Evolutionary conservation across 2,797 vertebrate species (phyloP), one percentile per base, ranked within the genome.

Genomic region (Poeciliopsis paucimaculata): DNA sequence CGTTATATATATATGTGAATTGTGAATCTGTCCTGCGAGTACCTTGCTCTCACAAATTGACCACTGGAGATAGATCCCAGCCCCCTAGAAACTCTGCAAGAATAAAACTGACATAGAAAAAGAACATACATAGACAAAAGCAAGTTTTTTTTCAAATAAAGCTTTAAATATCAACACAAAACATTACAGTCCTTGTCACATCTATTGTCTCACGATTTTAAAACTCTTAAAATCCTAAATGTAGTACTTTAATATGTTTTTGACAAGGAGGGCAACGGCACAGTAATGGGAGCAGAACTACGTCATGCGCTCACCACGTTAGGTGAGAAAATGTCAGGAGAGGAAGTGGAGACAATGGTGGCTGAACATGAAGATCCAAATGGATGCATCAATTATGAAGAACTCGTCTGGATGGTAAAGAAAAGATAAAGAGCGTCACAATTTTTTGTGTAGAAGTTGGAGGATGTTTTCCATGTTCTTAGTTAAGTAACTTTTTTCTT

Each of bases 401-500:
- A 39, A 39, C 39, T 39, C 7, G 39, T 39, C 39, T 7, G 39
- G 39, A 39, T 39, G 39, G 39, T 39, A 39, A 39, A 7, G 39
- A 39, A 39, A 6, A 7, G 39, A 39, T 39, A 39, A 39, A 39
- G 31, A 34, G 31, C 31, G 39, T 39, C 39, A 39, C 39, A 39
- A 1, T 39, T 39, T 8, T 41, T 41, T 41, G 39, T 51, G 49
- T 8, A 51, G 20, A 23, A n/a, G n/a, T n/a, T n/a, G n/a, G n/a
- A 3, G 46, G 20, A 62, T 51, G 46, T 46, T 82, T 89, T 86
- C 57, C 82, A 82, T 79, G 77, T 76, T 78, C 47, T 73, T 78
- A 75, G 47, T 84, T 84, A 64, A 64, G 39, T 75, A 3, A 64
- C 85, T 64, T 64, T 87, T 77, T 79, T 49, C 16, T 71, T 77